Evolutionary conservation across 2,113 vertebrate species (phyloP), one percentile per base, ranked within the genome.

Genomic region (Copsychus sechellarum): DNA sequence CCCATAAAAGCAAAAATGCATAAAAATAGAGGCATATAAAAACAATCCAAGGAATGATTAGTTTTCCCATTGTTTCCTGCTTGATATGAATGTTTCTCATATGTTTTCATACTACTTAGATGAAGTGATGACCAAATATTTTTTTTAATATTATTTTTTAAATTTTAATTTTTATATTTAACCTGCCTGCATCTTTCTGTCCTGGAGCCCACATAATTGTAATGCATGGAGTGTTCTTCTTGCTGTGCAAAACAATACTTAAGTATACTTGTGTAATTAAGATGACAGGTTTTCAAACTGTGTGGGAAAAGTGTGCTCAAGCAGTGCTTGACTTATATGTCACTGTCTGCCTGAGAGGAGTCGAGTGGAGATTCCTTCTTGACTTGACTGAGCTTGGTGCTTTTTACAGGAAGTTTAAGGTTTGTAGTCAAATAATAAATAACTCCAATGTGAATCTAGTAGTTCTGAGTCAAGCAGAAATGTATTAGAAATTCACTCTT

Each of bases 331-430:
- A 81, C 33, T 79, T 47, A 9, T 0, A 1, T 90, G 45, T 31
- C 16, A 9, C 54, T 78, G 0, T 29, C 47, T 67, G 56, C 65
- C 29, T 54, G 33, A 83, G 70, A 54, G 15, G 36, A 50, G 4
- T 57, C 38, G 33, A 85, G 12, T 83, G 67, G 13, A 20, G 5
- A 72, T 76, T 61, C 6, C 29, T 28, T 20, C 29, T 81, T 67
- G 34, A 54, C 16, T 82, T 85, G 56, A 21, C 43, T 33, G 26
- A 31, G 15, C 29, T 56, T 60, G 69, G 19, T 13, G 8, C 60
- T 70, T 60, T 33, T 73, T 15, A 38, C 33, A 0, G 0, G 34
- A 40, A 81, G 42, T 51, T 36, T n/a, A 25, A 73, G 33, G 10
- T 73, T 88, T 81, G 34, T n/a, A 65, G 14, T 65, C n/a, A 65